phyloP scores from a whole-genome alignment of 2,797 vertebrate species.

The Sylvia borin region DNA sequence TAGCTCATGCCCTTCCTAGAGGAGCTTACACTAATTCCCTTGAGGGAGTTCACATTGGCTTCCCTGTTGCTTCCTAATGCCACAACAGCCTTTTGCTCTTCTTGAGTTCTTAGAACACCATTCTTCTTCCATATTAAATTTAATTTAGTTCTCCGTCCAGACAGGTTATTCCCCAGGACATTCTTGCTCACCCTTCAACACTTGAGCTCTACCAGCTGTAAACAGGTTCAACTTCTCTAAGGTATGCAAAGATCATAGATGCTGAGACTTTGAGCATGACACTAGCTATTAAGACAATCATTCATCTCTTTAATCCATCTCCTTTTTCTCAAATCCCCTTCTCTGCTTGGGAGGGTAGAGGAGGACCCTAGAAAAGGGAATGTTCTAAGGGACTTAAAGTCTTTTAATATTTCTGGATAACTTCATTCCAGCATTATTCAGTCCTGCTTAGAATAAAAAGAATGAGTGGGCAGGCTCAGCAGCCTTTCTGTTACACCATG shows the following conservation, averaged over 20 bases:
- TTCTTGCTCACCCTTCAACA: background rate
- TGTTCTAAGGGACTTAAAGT: background rate
- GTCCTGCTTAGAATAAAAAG: background rate
- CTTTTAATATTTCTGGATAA: background rate
- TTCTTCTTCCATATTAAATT: background rate
- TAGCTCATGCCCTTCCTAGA: background rate
- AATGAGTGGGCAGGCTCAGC: rapidly evolving
- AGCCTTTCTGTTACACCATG: background rate
- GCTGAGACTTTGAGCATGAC: background rate
- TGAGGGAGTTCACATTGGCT: background rate
- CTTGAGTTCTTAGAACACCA: background rate
- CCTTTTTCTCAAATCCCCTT: background rate
- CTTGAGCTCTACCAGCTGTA: background rate
- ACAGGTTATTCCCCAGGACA: background rate
- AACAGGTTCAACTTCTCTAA: background rate
- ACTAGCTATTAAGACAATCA: background rate
- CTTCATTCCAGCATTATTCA: background rate
- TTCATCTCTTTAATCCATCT: background rate
- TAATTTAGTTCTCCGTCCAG: background rate
- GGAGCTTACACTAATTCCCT: background rate
- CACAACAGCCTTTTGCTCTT: background rate
- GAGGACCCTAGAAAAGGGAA: background rate
- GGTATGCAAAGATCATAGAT: background rate
- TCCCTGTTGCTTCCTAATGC: background rate
- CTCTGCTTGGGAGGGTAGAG: background rate